A percentile compares a stretch with the other conserved stretches of the same genome.
These are phyloP conservation scores for Nipponacmea schrenckii DNA, from an alignment of 2,888 invertebrate species.

Conservation along the genomic window DNA sequence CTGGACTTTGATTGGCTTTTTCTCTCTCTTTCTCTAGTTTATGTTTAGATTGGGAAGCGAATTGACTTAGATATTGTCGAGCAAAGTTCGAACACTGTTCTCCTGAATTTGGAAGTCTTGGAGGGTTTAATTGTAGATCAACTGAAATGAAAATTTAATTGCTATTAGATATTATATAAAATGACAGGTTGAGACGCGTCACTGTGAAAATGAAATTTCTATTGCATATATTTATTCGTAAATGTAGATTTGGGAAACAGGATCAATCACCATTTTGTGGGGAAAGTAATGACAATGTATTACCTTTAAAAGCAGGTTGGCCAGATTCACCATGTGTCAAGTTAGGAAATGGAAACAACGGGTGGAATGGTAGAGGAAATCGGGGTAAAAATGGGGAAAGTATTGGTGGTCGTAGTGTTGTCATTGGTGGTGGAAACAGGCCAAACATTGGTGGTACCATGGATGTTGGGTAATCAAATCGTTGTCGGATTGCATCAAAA, in stretches of 20 bases:
- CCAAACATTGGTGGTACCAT: slow-evolving; percentile 34
- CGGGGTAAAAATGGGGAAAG: slow-evolving; percentile 53
- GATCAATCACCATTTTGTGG: no score
- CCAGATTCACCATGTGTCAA: slow-evolving; percentile 9
- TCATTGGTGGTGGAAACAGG: slow-evolving; percentile 36
- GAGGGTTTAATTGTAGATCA: not conserved
- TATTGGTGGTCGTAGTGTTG: slow-evolving; percentile 33
- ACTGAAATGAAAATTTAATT: not conserved
- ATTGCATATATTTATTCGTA: no score
- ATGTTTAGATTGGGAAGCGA: not conserved
- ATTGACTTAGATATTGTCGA: slow-evolving; percentile 3
- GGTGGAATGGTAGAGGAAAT: slow-evolving; percentile 30
- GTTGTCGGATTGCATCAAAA: slow-evolving; percentile 48
- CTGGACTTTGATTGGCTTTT: not conserved
- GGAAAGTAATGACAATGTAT: not conserved
- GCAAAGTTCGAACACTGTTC: slow-evolving; percentile 5
- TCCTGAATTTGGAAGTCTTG: not conserved
- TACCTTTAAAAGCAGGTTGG: slow-evolving; percentile 29
- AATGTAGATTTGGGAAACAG: no score
- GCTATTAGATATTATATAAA: no score
- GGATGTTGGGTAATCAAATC: slow-evolving; percentile 32
- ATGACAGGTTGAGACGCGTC: no score
- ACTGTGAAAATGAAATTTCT: no score
- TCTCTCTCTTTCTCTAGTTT: slow-evolving; percentile 5
- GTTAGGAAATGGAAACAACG: slow-evolving; percentile 23